Evolutionary conservation across 2,888 invertebrate genomes (phyloP), one percentile per base, ranked within the genome.

Genomic region (Eupithecia insigniata): DNA sequence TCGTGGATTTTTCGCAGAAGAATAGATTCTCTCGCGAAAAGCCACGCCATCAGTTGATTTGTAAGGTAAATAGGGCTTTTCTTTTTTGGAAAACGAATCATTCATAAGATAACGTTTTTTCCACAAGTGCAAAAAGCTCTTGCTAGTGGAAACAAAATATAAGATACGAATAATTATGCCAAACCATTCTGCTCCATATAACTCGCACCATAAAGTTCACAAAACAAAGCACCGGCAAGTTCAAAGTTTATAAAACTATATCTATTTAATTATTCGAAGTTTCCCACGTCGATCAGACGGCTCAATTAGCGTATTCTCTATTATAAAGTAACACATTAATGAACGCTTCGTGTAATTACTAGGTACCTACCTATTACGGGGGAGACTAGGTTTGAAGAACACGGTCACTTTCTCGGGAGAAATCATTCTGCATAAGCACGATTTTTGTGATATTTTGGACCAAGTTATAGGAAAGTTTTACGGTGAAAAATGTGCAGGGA

Each of bases 271-370:
- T 83, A 83, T 81, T 79, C 72, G 82, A 80, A 80, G 78, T 67
- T 85, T 86, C 86, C 80, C 85, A 86, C 82, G 85, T 84, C 84
- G 78, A 83, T 83, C 80, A 78, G 71, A 84, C 83, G 78, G 82
- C 85, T 86, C 85, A 81, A 85, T 86, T 83, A 84, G 82, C 77
- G 79, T 83, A 85, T 83, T 82, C 82, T 80, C 79, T 79, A 84
- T 87, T 85, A 85, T 82, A 81, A 81, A 80, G 84, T 82, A 84
- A 84, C 80, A 80, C 81, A 83, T 85, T 85, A 86, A 86, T 84
- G 81, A 84, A 75, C 76, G 78, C 82, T 73, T 77, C 71, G 55
- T 83, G 75, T 85, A 86, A 87, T 87, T 87, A 87, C 75, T 79
- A 80, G 74, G 80, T 82, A 55, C 55, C 55, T 55, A 55, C 55